phyloP scores from a whole-genome alignment of 2,888 invertebrate species.

The Tetramorium bicarinatum region DNA sequence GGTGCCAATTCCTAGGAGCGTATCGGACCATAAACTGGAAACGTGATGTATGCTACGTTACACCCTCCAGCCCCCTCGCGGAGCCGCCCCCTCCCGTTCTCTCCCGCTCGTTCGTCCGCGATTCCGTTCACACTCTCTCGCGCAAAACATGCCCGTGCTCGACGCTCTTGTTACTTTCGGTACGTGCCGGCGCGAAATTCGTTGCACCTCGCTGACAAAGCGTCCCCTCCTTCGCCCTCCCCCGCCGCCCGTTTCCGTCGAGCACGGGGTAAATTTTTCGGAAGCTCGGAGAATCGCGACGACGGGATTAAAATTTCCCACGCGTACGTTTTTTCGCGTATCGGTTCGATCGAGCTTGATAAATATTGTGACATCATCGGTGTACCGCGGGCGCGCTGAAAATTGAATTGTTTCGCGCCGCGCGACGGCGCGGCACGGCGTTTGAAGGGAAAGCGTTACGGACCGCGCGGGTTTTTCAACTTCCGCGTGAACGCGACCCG shows the following conservation, averaged over 20 bases:
- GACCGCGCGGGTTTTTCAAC: not conserved
- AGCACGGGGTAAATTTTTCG: slow-evolving; percentile 4
- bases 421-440: not conserved
- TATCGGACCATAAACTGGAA: slow-evolving; percentile 83
- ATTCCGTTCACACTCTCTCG: slow-evolving; percentile 33
- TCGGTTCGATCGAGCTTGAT: slow-evolving; percentile 19
- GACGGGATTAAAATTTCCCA: slow-evolving; percentile 23
- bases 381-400: not conserved
- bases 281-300: not conserved
- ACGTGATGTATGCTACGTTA: slow-evolving; percentile 80
- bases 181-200: slow-evolving; percentile 60
- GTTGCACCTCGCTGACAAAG: slow-evolving; percentile 52
- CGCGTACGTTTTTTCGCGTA: not conserved
- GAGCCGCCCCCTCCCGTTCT: not conserved
- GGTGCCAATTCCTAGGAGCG: slow-evolving; percentile 83
- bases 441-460: not conserved
- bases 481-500: not conserved
- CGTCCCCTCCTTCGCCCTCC: not conserved
- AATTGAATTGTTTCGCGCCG: slow-evolving; percentile 16
- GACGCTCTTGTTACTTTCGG: slow-evolving; percentile 58
- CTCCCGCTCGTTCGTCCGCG: not conserved
- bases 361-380: slow-evolving; percentile 30
- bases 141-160: slow-evolving; percentile 42
- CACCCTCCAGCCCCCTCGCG: slow-evolving; percentile 56
- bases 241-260: not conserved